Conservation (phyloP, 2,113 vertebrate genomes). For the Equus przewalskii region DNA sequence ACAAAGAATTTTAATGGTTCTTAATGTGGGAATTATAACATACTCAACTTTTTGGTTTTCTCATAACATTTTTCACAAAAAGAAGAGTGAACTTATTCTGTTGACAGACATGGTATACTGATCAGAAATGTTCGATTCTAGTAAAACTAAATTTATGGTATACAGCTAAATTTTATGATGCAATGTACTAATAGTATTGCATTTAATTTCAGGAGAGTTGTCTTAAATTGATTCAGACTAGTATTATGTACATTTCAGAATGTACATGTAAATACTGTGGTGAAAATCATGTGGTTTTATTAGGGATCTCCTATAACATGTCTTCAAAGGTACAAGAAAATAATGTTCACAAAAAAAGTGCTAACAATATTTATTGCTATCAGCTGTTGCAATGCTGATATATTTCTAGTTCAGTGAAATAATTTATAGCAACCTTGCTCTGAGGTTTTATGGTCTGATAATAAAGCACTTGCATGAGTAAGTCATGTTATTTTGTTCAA, state of each 20-base stretch:
- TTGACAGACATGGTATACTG: constrained; percentile 83
- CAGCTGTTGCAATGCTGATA: constrained; percentile 81
- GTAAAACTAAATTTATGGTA: constrained; percentile 82
- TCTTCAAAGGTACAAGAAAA: constrained; percentile 79
- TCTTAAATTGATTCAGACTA: constrained; percentile 85
- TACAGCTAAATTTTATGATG: constrained; percentile 83
- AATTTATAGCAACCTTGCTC: constrained; percentile 80
- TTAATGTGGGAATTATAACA: constrained; percentile 85
- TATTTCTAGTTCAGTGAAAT: constrained; percentile 83
- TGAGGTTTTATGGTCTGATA: constrained; percentile 83
- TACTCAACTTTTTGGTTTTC: constrained; percentile 82
- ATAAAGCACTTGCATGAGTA: constrained; percentile 81
- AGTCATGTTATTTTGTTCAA: constrained; percentile 84
- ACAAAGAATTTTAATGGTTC: constrained; percentile 91
- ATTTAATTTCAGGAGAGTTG: constrained; percentile 86
- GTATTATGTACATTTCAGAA: constrained; percentile 85
- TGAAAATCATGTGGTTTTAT: constrained; percentile 84
- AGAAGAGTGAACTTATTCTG: constrained; percentile 86
- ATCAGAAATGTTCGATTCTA: constrained; percentile 85
- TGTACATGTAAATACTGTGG: constrained; percentile 87
- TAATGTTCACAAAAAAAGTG: constrained; percentile 81
- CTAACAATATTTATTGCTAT: constrained; percentile 77
- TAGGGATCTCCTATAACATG: constrained; percentile 83
- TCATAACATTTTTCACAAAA: constrained; percentile 86
- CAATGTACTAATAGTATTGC: constrained; percentile 82